Percentiles rank a stretch among this genome's conserved stretches.
phyloP scores from a whole-genome alignment of 2,113 vertebrate genomes.

The Vireo altiloquus region DNA sequence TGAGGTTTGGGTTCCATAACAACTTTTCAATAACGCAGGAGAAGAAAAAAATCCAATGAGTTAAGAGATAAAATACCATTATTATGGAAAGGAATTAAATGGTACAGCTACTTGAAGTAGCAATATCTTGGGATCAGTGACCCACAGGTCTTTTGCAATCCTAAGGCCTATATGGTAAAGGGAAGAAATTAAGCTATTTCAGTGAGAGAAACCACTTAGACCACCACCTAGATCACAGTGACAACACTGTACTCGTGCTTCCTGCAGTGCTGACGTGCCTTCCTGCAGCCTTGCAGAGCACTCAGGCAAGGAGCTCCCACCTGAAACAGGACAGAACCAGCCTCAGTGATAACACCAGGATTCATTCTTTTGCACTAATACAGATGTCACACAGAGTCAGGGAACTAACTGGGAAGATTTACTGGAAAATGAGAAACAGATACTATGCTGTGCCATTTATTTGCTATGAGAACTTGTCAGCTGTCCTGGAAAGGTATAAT shows the following conservation, averaged over 20 bases:
- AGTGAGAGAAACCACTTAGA: background rate
- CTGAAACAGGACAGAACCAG: background rate
- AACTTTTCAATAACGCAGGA: background rate
- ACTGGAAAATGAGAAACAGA: background rate
- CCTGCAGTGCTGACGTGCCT: background rate
- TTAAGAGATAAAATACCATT: background rate
- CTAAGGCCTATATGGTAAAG: background rate
- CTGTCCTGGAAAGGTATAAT: slow-evolving; percentile 34
- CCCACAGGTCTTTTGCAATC: background rate
- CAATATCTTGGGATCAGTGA: background rate
- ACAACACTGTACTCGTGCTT: background rate
- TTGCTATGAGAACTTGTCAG: background rate
- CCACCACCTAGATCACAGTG: background rate
- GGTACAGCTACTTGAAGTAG: background rate
- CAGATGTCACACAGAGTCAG: background rate
- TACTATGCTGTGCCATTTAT: background rate
- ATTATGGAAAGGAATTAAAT: background rate
- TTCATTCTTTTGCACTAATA: background rate
- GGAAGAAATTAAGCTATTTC: background rate
- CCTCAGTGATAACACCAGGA: background rate
- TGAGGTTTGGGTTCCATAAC: background rate
- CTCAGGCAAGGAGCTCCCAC: background rate
- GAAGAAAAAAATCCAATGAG: background rate
- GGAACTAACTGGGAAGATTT: background rate
- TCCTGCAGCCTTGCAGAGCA: background rate